phyloP scores from a whole-genome alignment of 1,140 invertebrate genomes.

The Lepidurus apus region DNA sequence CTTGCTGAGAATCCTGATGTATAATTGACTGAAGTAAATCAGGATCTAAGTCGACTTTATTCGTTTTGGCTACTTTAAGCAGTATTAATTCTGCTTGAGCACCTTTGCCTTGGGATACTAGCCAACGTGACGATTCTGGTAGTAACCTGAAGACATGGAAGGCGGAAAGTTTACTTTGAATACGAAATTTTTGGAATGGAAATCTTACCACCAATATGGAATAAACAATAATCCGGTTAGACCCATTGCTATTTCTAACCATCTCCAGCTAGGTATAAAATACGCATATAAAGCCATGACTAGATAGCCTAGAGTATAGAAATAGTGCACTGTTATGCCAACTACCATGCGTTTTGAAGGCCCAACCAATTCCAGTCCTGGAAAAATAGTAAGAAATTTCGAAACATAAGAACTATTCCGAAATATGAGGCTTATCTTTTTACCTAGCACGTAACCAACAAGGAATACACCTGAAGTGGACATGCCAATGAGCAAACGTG shows the following conservation, averaged over 20 bases:
- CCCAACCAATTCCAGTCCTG: slow-evolving; percentile 79
- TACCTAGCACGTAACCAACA: slow-evolving; percentile 71
- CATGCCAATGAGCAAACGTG: slow-evolving; percentile 62
- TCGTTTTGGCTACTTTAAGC: neutral
- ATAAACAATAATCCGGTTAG: slow-evolving; percentile 66
- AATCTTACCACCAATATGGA: slow-evolving; percentile 65
- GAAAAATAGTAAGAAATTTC: slow-evolving; percentile 39
- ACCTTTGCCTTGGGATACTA: neutral
- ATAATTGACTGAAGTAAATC: neutral
- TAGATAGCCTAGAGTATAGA: slow-evolving; percentile 71
- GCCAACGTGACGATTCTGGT: neutral
- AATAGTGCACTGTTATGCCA: slow-evolving; percentile 68
- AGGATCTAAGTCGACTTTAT: slow-evolving; percentile 43
- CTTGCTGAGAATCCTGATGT: neutral
- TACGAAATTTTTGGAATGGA: neutral
- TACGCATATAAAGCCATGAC: slow-evolving; percentile 65
- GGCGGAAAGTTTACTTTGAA: neutral
- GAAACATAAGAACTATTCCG: neutral
- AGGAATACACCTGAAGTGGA: slow-evolving; percentile 70
- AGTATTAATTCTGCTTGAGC: neutral
- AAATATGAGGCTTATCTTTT: slow-evolving; percentile 36
- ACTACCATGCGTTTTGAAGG: slow-evolving; percentile 64
- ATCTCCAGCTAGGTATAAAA: slow-evolving; percentile 66
- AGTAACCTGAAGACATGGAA: slow-evolving; percentile 44
- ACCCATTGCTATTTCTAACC: slow-evolving; percentile 65